Evolutionary conservation across 1,140 invertebrate genomes (phyloP).

Genomic region (Trichogramma pretiosum): DNA sequence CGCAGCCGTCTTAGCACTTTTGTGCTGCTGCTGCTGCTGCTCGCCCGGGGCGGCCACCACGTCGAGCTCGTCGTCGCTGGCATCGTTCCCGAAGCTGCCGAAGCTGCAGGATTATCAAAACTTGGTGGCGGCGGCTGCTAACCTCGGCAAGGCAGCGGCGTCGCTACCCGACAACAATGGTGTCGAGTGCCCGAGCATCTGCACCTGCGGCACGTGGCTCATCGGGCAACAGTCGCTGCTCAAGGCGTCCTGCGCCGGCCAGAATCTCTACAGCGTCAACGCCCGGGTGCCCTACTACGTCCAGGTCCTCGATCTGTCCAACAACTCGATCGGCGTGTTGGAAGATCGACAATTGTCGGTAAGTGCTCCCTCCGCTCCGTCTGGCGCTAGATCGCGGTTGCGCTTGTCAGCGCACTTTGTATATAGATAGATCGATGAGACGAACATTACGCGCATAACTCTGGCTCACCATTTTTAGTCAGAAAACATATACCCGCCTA

Average conservation of each 20-base stretch:
- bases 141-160: no score
- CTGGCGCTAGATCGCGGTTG: background rate
- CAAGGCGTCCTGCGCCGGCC: slow-evolving; percentile 30
- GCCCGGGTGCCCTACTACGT: slow-evolving; percentile 28
- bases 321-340: slow-evolving; percentile 34
- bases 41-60: no score
- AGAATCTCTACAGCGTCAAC: slow-evolving; percentile 32
- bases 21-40: no score
- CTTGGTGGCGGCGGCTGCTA: no score
- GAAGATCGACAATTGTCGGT: slow-evolving; percentile 30
- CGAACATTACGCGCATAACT: background rate
- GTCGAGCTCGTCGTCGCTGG: no score
- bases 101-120: no score
- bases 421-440: slow-evolving; percentile 1
- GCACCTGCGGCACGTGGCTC: slow-evolving; percentile 18
- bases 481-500: no score
- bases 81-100: no score
- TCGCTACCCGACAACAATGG: no score
- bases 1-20: no score
- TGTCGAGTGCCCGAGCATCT: slow-evolving; percentile 16
- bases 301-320: slow-evolving; percentile 34
- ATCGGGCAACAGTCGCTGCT: background rate
- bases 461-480: background rate
- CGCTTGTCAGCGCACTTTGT: background rate
- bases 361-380: slow-evolving; percentile 14